Percentiles rank a stretch among this genome's conserved stretches.
Evolutionary conservation across 2,797 vertebrate species (phyloP).

Genomic region (Sitta carolinensis): DNA sequence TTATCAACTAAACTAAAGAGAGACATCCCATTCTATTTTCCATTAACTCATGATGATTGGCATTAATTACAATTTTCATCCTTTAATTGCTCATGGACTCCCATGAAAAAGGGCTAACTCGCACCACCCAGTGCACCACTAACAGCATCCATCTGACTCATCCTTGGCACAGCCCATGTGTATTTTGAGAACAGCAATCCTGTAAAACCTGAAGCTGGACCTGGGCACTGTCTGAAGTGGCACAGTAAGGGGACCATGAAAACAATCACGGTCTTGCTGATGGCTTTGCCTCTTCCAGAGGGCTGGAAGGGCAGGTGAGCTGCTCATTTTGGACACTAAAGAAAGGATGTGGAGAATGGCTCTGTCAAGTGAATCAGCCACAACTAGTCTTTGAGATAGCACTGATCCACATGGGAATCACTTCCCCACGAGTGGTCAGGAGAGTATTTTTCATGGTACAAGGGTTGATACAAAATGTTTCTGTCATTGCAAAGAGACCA

Average conservation of each 20-base stretch:
- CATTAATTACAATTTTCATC: slow-evolving; percentile 45
- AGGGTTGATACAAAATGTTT: neutral
- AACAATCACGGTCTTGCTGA: neutral
- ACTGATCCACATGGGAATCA: neutral
- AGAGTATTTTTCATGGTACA: neutral
- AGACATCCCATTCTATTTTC: slow-evolving; percentile 45
- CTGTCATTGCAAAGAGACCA: neutral
- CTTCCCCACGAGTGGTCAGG: neutral
- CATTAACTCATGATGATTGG: slow-evolving; percentile 41
- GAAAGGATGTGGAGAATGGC: neutral
- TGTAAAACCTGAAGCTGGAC: neutral
- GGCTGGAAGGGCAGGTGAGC: neutral
- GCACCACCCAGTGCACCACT: neutral
- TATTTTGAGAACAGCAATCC: neutral
- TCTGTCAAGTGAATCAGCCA: neutral
- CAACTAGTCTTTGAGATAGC: neutral
- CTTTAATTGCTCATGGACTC: slow-evolving; percentile 26
- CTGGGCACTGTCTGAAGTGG: neutral
- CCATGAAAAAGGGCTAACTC: neutral
- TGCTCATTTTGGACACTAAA: neutral
- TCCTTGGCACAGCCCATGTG: neutral
- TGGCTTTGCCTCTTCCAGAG: neutral
- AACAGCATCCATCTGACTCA: neutral
- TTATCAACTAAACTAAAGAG: slow-evolving; percentile 34
- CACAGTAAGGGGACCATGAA: neutral